Percentiles rank a stretch among this genome's conserved stretches.
Evolutionary conservation across 2,797 vertebrate species (phyloP).

Genomic region (Microctenopoma steveboyesi): DNA sequence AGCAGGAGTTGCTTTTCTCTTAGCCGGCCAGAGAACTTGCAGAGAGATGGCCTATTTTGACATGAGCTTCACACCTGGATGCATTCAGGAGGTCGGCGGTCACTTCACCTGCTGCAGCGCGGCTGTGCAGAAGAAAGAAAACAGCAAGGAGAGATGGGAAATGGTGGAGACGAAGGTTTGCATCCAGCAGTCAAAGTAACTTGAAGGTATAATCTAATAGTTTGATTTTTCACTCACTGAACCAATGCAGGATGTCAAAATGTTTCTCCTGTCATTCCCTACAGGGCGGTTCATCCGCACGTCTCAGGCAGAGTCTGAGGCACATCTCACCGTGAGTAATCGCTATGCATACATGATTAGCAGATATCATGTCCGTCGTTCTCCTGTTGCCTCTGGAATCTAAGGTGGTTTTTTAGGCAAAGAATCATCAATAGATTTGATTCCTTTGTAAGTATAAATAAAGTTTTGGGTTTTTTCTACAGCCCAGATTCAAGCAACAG

Average conservation of each 20-base stretch:
- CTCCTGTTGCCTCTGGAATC: no score
- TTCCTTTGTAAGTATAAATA: no score
- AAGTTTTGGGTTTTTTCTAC: no score
- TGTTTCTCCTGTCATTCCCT: conserved; percentile 20
- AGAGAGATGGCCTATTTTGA: conserved; percentile 45
- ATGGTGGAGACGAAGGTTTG: conserved; percentile 13
- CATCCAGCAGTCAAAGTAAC: conserved; percentile 3
- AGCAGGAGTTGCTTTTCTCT: conserved; percentile 22
- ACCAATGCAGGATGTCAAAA: conserved; percentile 21
- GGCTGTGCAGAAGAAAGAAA: conserved; percentile 5
- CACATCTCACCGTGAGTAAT: not conserved
- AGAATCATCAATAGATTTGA: no score
- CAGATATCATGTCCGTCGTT: no score
- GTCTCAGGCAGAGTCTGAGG: not conserved
- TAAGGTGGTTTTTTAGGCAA: no score
- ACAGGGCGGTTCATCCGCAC: conserved; percentile 15
- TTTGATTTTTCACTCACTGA: conserved; percentile 2
- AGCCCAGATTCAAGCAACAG: no score
- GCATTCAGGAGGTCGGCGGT: conserved; percentile 45
- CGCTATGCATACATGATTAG: not conserved
- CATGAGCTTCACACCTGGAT: conserved; percentile 35
- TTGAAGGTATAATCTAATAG: not conserved
- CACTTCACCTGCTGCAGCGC: conserved; percentile 20
- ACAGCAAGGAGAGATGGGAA: conserved; percentile 19
- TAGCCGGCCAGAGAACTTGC: conserved; percentile 24